Evolutionary conservation across 2,888 invertebrate genomes (phyloP).

Genomic region (Chrysolina haemoptera): DNA sequence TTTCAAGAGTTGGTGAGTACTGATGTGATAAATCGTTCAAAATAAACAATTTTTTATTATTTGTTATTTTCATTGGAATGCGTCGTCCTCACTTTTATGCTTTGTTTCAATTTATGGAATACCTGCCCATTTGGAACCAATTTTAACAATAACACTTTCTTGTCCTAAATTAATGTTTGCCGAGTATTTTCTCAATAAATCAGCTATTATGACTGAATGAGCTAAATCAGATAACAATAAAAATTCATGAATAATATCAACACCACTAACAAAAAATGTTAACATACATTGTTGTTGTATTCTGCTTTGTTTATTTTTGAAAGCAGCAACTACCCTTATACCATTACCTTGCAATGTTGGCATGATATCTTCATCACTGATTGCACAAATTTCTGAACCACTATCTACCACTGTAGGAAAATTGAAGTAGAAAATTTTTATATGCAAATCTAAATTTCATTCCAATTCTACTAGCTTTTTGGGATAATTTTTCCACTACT

Average conservation of each 20-base stretch:
- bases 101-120: not conserved
- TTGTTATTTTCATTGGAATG: not conserved
- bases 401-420: conserved; percentile 18
- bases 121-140: too few relatives aligned
- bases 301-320: conserved; percentile 20
- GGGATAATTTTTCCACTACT: too few relatives aligned
- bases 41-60: not conserved
- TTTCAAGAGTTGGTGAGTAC: not conserved
- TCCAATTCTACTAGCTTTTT: too few relatives aligned
- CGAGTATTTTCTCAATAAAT: too few relatives aligned
- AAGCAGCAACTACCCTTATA: conserved; percentile 26
- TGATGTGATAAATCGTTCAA: not conserved
- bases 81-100: not conserved
- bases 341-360: conserved; percentile 23
- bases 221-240: too few relatives aligned
- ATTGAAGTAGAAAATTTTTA: not conserved
- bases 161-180: too few relatives aligned
- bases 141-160: too few relatives aligned
- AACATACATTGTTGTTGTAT: conserved; percentile 7
- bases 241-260: too few relatives aligned
- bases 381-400: conserved; percentile 21
- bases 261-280: conserved; percentile 5
- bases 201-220: too few relatives aligned
- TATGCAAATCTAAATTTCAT: too few relatives aligned
- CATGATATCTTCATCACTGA: conserved; percentile 23